Evolutionary conservation across 2,888 invertebrate species (phyloP).

Genomic region (Pammene fasciana): DNA sequence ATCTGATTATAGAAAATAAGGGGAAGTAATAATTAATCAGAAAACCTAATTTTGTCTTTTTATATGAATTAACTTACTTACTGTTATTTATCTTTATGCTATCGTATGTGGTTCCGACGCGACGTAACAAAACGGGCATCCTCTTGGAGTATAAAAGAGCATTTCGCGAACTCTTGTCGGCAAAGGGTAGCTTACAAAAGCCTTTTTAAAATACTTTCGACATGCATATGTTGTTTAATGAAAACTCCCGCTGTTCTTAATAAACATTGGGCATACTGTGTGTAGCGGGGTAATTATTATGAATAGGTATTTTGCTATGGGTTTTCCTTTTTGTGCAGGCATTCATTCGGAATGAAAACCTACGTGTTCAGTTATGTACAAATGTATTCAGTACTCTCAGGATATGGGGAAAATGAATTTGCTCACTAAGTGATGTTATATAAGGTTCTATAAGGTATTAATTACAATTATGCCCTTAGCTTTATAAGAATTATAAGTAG

Average conservation of each 20-base stretch:
- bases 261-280: slow-evolving; percentile 57
- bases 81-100: slow-evolving; percentile 18
- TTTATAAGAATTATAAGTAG: too few species aligned
- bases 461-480: too few species aligned
- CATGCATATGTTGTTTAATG: slow-evolving; percentile 65
- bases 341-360: slow-evolving; percentile 15
- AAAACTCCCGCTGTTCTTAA: slow-evolving; percentile 63
- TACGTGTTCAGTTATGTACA: neutral
- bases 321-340: slow-evolving; percentile 26
- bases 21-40: too few species aligned
- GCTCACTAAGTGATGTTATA: too few species aligned
- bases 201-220: slow-evolving; percentile 77
- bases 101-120: slow-evolving; percentile 61
- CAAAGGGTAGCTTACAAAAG: slow-evolving; percentile 76
- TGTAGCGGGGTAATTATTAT: slow-evolving; percentile 65
- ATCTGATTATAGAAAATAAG: too few species aligned
- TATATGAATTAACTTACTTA: slow-evolving; percentile 9
- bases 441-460: too few species aligned
- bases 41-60: too few species aligned
- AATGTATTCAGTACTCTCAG: neutral
- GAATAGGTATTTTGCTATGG: slow-evolving; percentile 43
- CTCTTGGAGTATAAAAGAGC: slow-evolving; percentile 75
- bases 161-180: slow-evolving; percentile 63
- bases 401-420: neutral
- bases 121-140: slow-evolving; percentile 63